Conservation (phyloP, 2,888 invertebrate species). For the Autographa gamma region DNA sequence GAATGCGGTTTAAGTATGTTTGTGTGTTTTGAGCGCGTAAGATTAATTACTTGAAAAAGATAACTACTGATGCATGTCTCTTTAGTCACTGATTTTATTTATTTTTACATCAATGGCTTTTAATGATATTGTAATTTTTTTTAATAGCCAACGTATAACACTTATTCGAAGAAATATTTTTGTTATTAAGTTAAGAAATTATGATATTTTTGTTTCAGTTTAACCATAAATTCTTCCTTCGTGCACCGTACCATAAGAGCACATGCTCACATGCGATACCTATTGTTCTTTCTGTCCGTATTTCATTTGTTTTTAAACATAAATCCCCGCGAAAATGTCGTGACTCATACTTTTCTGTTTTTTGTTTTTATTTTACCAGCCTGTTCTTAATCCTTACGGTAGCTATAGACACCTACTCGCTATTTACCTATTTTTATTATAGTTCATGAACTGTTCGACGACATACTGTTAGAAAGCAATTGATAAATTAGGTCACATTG, state of each 20-base stretch:
- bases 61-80: background rate
- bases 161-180: background rate
- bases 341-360: conserved; percentile 10
- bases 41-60: background rate
- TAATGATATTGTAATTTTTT: no score
- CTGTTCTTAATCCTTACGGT: background rate
- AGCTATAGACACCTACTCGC: background rate
- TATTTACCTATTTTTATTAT: background rate
- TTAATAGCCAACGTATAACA: no score
- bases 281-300: background rate
- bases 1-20: no score
- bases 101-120: background rate
- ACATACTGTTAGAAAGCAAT: background rate
- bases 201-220: background rate
- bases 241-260: conserved; percentile 1
- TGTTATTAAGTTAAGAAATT: background rate
- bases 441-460: background rate
- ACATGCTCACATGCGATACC: conserved; percentile 1
- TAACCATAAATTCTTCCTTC: background rate
- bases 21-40: background rate
- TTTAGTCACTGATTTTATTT: conserved; percentile 9
- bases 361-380: background rate
- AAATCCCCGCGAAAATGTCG: conserved; percentile 30
- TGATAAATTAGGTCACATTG: background rate
- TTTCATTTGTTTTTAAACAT: conserved; percentile 17